These are phyloP conservation scores for Arge pagana DNA, from an alignment of 2,888 invertebrate genomes.

Conservation along the genomic window DNA sequence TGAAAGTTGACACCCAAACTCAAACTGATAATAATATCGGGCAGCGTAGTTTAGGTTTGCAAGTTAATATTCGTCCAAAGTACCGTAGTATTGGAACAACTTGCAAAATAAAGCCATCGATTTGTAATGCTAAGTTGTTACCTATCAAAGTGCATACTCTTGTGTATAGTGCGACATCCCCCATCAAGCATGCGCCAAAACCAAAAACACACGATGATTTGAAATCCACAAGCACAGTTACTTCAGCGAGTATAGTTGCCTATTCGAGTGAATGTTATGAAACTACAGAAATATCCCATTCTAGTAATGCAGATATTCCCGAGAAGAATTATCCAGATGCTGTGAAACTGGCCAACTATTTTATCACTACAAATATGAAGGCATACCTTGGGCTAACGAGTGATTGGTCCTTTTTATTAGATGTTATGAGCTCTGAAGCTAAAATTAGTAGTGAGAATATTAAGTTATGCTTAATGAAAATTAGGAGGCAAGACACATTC, in stretches of 20 bases:
- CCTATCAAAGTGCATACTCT: conserved; percentile 26
- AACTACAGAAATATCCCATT: conserved; percentile 15
- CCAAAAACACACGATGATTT: conserved; percentile 17
- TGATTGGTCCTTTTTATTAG: conserved; percentile 15
- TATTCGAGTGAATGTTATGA: conserved; percentile 19
- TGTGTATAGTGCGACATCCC: too few relatives aligned
- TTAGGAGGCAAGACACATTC: conserved; percentile 28
- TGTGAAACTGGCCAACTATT: conserved; percentile 19
- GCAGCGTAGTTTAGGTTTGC: conserved; percentile 18
- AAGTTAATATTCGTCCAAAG: conserved; percentile 19
- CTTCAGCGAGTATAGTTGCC: conserved; percentile 18
- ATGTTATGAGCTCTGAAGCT: conserved; percentile 20
- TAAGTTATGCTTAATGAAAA: conserved; percentile 25
- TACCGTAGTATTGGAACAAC: conserved; percentile 19
- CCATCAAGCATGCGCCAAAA: too few relatives aligned
- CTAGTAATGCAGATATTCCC: conserved; percentile 18
- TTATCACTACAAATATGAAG: conserved; percentile 23
- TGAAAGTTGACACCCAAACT: conserved; percentile 16
- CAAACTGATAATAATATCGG: conserved; percentile 21
- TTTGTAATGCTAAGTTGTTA: conserved; percentile 14
- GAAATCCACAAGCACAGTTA: conserved; percentile 15
- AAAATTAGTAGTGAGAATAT: conserved; percentile 19
- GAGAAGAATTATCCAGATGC: conserved; percentile 7
- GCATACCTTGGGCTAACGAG: conserved; percentile 21
- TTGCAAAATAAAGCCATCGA: conserved; percentile 15